Conservation (phyloP, 2,113 vertebrate genomes). For the Mionectes macconnelli region DNA sequence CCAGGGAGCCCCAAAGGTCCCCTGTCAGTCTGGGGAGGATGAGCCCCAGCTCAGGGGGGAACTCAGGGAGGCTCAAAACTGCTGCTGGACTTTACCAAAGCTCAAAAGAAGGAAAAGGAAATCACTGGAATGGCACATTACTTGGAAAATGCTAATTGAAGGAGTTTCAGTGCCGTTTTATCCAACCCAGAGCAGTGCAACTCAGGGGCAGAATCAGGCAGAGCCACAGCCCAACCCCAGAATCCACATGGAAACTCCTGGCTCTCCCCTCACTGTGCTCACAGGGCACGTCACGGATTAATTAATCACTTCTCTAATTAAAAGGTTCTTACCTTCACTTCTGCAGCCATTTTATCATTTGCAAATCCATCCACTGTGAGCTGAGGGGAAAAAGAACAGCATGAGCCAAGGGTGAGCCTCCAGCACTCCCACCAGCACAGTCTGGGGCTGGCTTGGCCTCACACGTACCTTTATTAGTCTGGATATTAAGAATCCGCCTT, state of each 20-base stretch:
- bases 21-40: background rate
- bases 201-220: background rate
- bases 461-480: slow-evolving; percentile 91
- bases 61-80: background rate
- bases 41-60: background rate
- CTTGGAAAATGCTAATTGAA: background rate
- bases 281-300: fast-evolving
- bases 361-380: slow-evolving; percentile 96
- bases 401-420: background rate
- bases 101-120: background rate
- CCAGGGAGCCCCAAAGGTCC: background rate
- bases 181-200: background rate
- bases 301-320: background rate
- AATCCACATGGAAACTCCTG: fast-evolving
- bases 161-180: background rate
- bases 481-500: slow-evolving; percentile 98
- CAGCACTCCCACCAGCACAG: fast-evolving
- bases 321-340: slow-evolving; percentile 88
- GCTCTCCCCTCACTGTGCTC: background rate
- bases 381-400: slow-evolving; percentile 52
- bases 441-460: background rate
- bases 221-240: background rate
- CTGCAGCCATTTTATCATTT: slow-evolving; percentile 94
- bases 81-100: background rate
- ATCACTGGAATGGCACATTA: background rate